Conservation (phyloP, 2,797 vertebrate species). For the Crocidura indochinensis region DNA sequence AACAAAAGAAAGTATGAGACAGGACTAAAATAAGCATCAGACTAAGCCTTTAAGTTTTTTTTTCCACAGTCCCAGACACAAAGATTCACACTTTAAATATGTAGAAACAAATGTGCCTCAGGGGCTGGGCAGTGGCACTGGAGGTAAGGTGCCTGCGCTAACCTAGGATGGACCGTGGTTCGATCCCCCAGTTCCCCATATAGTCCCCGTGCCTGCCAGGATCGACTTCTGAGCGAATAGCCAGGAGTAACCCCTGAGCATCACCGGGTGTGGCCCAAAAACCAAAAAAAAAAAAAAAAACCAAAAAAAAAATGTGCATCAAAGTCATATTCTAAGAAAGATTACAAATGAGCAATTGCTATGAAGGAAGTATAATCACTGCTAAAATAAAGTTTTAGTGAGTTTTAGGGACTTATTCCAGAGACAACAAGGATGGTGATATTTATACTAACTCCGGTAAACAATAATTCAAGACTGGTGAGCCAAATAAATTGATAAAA, state of each 20-base stretch:
- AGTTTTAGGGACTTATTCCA: background rate
- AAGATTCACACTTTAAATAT: background rate
- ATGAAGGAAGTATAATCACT: background rate
- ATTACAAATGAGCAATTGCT: background rate
- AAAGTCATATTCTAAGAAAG: constrained; percentile 16
- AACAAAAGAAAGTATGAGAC: background rate
- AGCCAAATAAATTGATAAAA: background rate
- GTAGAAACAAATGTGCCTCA: background rate
- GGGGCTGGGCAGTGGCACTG: too few relatives aligned
- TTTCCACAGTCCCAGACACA: background rate
- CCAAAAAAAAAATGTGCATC: background rate
- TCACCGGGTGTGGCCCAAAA: too few relatives aligned
- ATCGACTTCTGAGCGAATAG: too few relatives aligned
- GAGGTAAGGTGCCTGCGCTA: too few relatives aligned
- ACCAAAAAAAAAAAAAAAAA: too few relatives aligned
- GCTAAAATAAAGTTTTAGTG: constrained; percentile 17
- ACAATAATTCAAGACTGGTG: background rate
- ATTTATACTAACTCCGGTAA: background rate
- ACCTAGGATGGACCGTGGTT: too few relatives aligned
- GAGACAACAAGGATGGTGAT: background rate
- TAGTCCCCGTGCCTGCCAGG: too few relatives aligned
- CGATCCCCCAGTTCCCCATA: too few relatives aligned
- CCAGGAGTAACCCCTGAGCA: too few relatives aligned
- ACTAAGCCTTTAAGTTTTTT: background rate
- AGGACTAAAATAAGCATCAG: background rate